phyloP scores from a whole-genome alignment of 2,888 invertebrate genomes.

The Megamerina dolium region DNA sequence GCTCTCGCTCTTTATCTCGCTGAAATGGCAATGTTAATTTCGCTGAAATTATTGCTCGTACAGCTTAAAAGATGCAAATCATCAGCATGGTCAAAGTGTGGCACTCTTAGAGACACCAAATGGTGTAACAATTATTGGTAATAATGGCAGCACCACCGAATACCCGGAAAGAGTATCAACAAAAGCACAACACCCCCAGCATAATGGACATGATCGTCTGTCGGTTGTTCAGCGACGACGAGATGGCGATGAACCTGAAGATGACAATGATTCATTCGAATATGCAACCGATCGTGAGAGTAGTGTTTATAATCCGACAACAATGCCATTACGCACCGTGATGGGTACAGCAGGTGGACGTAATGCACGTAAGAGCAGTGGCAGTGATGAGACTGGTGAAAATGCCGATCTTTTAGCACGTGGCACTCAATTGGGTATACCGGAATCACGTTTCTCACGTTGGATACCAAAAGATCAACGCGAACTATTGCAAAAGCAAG shows the following conservation, averaged over 20 bases:
- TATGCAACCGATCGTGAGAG: constrained; percentile 46
- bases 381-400: constrained; percentile 16
- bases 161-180: not conserved
- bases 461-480: constrained; percentile 49
- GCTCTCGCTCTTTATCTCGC: too few species aligned
- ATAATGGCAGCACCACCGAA: constrained; percentile 18
- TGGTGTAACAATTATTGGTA: constrained; percentile 40
- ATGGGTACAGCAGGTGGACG: constrained; percentile 40
- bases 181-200: constrained; percentile 3
- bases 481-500: constrained; percentile 46
- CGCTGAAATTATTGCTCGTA: too few species aligned
- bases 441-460: constrained; percentile 44
- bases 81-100: constrained; percentile 41
- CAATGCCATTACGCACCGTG: constrained; percentile 34
- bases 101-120: constrained; percentile 44
- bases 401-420: constrained; percentile 36
- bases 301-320: constrained; percentile 47
- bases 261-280: constrained; percentile 46
- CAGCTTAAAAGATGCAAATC: too few species aligned
- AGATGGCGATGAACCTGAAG: constrained; percentile 18
- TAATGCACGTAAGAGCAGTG: constrained; percentile 27
- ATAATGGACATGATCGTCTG: constrained; percentile 23
- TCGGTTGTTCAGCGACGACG: constrained; percentile 32
- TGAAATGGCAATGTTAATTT: too few species aligned
- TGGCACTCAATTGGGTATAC: constrained; percentile 45